These are phyloP conservation scores for Gallinago nigripennis DNA, from an alignment of 2,797 vertebrate species.

Conservation along the genomic window DNA sequence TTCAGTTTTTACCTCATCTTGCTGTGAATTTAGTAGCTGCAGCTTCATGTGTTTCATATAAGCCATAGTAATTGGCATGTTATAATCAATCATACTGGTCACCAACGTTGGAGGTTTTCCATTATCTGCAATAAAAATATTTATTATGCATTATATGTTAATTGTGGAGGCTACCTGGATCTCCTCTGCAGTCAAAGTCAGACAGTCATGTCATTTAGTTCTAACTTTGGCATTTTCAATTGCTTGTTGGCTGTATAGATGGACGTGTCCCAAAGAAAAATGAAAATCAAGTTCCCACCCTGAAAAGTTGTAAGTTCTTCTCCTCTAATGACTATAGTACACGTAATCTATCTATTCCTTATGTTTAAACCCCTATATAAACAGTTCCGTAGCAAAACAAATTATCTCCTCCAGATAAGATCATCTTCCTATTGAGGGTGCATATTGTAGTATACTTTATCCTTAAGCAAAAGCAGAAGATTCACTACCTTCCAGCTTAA, in stretches of 20 bases:
- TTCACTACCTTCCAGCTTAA: slow-evolving; percentile 41
- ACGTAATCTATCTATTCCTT: not conserved
- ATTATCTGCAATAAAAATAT: slow-evolving; percentile 79
- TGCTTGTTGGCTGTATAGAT: not conserved
- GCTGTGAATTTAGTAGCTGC: slow-evolving; percentile 82
- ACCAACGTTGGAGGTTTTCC: slow-evolving; percentile 84
- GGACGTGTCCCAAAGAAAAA: not conserved
- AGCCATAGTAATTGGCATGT: slow-evolving; percentile 88
- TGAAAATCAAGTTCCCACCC: not conserved
- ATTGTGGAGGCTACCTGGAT: not conserved
- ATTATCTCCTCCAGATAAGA: slow-evolving; percentile 41
- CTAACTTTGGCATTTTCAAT: not conserved
- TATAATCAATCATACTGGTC: slow-evolving; percentile 88
- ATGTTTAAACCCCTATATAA: slow-evolving; percentile 5
- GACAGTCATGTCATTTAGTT: not conserved
- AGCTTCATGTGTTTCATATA: slow-evolving; percentile 89
- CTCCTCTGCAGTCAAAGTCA: not conserved
- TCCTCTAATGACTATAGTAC: not conserved
- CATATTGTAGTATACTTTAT: not conserved
- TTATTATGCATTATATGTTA: not conserved
- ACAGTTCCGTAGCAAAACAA: slow-evolving; percentile 3
- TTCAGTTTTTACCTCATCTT: slow-evolving; percentile 81
- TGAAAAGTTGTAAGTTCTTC: not conserved
- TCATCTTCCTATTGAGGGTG: not conserved
- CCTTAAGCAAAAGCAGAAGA: slow-evolving; percentile 30